These are phyloP conservation scores for Elanoides forficatus DNA, from an alignment of 2,113 vertebrate species.

Conservation along the genomic window DNA sequence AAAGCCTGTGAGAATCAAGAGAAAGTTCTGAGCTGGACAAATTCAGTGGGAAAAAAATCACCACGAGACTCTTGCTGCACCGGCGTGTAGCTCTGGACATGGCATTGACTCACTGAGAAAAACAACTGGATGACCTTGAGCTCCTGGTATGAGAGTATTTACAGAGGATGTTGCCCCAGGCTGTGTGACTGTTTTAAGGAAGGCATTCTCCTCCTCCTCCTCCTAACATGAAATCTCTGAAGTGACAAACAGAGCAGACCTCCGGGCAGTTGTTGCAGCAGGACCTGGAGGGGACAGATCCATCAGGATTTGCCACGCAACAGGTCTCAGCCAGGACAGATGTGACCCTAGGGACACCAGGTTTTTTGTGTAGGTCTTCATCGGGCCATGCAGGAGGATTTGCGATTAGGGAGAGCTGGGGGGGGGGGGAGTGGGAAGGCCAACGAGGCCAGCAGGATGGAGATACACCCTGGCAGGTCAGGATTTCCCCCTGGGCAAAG, in stretches of 20 bases:
- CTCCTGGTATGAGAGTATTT: not conserved
- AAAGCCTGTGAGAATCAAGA: not conserved
- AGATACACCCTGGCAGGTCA: not conserved
- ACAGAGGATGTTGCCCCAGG: not conserved
- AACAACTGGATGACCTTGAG: not conserved
- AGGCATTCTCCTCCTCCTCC: not conserved
- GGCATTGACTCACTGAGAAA: not conserved
- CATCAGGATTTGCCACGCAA: not conserved
- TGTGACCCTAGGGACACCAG: fast-evolving
- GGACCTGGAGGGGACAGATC: not conserved
- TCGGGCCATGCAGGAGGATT: not conserved
- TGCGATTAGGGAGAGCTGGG: not conserved
- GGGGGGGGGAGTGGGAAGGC: not conserved
- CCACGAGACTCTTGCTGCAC: not conserved
- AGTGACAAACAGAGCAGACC: not conserved
- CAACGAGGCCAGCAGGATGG: not conserved
- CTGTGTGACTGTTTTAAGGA: not conserved
- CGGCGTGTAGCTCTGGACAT: not conserved
- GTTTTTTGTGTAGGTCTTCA: not conserved
- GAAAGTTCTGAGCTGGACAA: not conserved
- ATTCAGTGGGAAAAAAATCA: not conserved
- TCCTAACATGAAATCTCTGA: not conserved
- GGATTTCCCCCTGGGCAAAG: not conserved
- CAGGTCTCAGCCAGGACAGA: not conserved
- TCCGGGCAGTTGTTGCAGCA: not conserved